Percentiles rank a stretch among this genome's conserved stretches.
Evolutionary conservation across 2,888 invertebrate genomes (phyloP).

Genomic region (Caenorhabditis sp.): DNA sequence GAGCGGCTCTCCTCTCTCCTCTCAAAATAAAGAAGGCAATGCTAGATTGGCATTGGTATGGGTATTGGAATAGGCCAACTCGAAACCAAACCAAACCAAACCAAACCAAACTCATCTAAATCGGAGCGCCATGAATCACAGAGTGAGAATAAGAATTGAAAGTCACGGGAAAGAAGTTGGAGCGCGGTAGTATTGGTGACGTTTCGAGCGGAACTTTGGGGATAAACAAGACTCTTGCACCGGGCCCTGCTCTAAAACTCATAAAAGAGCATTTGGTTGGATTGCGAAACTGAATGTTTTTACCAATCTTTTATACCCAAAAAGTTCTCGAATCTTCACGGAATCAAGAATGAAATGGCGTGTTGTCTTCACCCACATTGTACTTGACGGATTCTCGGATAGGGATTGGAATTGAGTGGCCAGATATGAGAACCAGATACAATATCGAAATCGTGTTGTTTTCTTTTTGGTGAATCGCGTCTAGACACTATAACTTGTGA

Average conservation of each 20-base stretch:
- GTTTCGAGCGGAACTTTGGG: not conserved
- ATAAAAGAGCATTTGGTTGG: not conserved
- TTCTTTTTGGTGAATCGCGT: too few relatives aligned
- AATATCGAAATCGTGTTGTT: too few relatives aligned
- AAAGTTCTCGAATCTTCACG: not conserved
- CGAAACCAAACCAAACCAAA: too few relatives aligned
- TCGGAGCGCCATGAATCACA: conserved; percentile 41
- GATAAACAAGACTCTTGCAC: not conserved
- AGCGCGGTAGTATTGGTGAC: not conserved
- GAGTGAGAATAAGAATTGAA: conserved; percentile 38
- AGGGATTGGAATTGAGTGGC: not conserved
- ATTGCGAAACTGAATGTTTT: not conserved
- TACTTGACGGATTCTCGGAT: not conserved
- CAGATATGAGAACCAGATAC: too few relatives aligned
- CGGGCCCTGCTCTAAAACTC: not conserved
- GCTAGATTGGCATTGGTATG: too few relatives aligned
- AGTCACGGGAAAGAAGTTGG: conserved; percentile 42
- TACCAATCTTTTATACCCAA: not conserved
- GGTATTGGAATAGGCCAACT: too few relatives aligned
- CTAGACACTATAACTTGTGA: too few relatives aligned
- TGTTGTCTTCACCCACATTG: not conserved
- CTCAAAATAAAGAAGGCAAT: too few relatives aligned
- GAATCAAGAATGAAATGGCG: not conserved
- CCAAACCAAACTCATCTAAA: conserved; percentile 20
- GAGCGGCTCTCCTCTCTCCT: not conserved